A percentile compares a stretch with the other conserved stretches of the same genome.
phyloP scores from a whole-genome alignment of 2,888 invertebrate genomes.

The Trilocha varians region DNA sequence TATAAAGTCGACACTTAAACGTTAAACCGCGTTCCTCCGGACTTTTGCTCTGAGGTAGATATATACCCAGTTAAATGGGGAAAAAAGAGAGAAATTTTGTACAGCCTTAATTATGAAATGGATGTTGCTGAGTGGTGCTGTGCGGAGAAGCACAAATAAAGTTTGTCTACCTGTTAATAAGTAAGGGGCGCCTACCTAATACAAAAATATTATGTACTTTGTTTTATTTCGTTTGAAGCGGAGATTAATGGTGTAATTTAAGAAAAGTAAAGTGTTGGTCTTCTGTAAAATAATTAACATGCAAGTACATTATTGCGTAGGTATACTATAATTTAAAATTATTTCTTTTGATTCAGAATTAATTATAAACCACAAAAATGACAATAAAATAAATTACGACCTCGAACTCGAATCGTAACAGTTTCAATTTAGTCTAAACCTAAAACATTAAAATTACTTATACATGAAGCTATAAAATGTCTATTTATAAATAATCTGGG shows the following conservation, averaged over 20 bases:
- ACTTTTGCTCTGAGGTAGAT: constrained; percentile 11
- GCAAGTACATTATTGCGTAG: no score
- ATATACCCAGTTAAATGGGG: constrained; percentile 18
- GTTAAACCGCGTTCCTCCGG: constrained; percentile 20
- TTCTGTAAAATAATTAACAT: no score
- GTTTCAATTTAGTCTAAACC: neutral
- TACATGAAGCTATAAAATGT: neutral
- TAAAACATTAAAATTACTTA: neutral
- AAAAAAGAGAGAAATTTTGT: constrained; percentile 18
- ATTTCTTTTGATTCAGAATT: no score
- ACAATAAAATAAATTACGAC: no score
- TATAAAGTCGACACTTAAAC: constrained; percentile 19
- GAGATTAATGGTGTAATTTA: neutral
- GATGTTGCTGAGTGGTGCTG: constrained; percentile 15
- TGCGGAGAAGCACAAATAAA: constrained; percentile 11
- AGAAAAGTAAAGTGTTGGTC: no score
- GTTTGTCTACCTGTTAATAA: constrained; percentile 5
- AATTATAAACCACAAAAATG: no score
- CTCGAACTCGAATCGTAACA: no score
- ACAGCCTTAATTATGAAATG: constrained; percentile 32
- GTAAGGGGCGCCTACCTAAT: neutral
- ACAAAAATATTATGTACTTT: constrained; percentile 14
- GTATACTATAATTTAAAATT: no score
- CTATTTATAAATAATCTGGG: constrained; percentile 32
- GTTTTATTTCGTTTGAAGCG: neutral